These are phyloP conservation scores for Microtus ochrogaster DNA, from an alignment of 2,113 vertebrate species.

Conservation along the genomic window DNA sequence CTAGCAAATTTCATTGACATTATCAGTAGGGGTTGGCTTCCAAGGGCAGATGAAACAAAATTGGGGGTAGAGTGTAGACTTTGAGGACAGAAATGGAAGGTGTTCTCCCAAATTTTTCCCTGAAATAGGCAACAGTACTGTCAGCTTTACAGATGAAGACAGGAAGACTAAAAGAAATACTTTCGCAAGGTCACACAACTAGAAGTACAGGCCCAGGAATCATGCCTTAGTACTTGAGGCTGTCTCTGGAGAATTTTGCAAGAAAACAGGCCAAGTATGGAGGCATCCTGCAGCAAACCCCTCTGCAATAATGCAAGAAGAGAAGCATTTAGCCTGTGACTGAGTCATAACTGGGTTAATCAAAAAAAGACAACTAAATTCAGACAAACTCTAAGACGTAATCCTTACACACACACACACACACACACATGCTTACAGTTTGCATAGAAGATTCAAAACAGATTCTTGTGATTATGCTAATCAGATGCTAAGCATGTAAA, in stretches of 20 bases:
- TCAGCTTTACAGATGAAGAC: background rate
- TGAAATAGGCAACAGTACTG: background rate
- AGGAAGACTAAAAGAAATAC: background rate
- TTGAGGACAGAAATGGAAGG: background rate
- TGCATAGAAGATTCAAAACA: slow-evolving; percentile 15
- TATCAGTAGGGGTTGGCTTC: background rate
- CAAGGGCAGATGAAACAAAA: background rate
- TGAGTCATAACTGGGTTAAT: background rate
- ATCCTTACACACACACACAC: background rate
- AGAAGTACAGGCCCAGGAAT: background rate
- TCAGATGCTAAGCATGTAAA: background rate
- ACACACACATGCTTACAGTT: background rate
- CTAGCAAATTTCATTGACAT: background rate
- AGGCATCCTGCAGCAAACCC: background rate
- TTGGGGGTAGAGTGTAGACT: background rate
- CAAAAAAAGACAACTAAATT: background rate
- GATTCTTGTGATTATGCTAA: background rate
- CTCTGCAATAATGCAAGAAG: background rate
- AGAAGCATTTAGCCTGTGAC: background rate
- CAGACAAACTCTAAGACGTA: slow-evolving; percentile 32
- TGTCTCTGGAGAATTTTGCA: background rate
- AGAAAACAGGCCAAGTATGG: background rate
- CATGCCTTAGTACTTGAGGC: background rate
- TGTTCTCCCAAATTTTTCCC: too few species aligned
- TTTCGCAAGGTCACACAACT: background rate